Percentiles rank a stretch among this genome's conserved stretches.
These are phyloP conservation scores for Anarhynchus alexandrinus DNA, from an alignment of 2,113 vertebrate genomes.

Conservation along the genomic window DNA sequence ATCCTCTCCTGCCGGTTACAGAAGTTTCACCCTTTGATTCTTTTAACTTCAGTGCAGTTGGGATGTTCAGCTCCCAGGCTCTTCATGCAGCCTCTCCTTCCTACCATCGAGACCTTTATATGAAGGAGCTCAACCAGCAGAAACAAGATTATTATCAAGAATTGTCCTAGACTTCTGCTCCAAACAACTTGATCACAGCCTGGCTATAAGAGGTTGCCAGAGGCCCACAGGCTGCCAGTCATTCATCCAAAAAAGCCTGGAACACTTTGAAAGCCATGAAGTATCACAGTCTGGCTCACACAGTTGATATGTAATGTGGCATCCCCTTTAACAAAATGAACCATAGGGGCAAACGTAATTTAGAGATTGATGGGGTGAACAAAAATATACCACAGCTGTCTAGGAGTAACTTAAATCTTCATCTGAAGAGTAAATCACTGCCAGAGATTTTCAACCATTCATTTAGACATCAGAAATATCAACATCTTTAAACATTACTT, in stretches of 20 bases:
- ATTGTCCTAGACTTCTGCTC: neutral
- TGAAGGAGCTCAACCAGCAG: neutral
- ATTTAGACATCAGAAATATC: neutral
- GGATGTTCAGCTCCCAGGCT: neutral
- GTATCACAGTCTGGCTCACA: neutral
- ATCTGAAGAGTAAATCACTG: neutral
- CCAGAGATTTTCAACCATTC: neutral
- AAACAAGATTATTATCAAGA: neutral
- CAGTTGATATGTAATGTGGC: neutral
- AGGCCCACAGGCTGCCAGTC: neutral
- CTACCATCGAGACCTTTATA: neutral
- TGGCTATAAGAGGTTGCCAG: neutral
- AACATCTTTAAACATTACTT: neutral
- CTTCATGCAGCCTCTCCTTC: neutral
- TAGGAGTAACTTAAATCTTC: neutral
- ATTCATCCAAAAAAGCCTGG: neutral
- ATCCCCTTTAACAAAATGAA: neutral
- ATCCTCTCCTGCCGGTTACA: neutral
- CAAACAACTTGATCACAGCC: neutral
- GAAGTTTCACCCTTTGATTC: neutral
- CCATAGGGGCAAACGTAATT: neutral
- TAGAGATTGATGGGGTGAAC: neutral
- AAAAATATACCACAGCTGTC: neutral
- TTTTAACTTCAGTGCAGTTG: neutral
- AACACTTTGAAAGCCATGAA: neutral